Base-by-base conservation (phyloP, 2,797 vertebrate species). In the Heliangelus exortis region DNA sequence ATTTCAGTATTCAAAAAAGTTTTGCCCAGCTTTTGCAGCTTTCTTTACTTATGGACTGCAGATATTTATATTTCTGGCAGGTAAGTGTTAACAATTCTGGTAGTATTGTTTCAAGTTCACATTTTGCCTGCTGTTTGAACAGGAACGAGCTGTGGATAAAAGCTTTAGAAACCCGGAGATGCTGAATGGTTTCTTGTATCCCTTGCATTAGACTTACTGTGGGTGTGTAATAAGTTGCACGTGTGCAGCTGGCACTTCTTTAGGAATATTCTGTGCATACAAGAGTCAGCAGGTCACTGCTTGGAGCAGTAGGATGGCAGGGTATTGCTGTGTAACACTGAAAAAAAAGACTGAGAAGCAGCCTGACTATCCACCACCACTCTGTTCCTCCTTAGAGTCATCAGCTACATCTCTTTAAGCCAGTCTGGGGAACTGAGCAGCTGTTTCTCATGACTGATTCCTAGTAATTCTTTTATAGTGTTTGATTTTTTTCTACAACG, bases 381-480 rank as follows among this genome's bases (percentile, higher is more conserved):
- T 69, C 25, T 82, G 28, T 62, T 95, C 74, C 45, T 95, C 62
- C 62, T 92, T 95, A 94, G 91, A 93, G 90, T 87, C 84, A 41
- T 93, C 59, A 89, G 45, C 58, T 77, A 1, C 34, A 17, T 89
- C 63, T 55, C 36, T 90, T 82, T 94, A 83, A 92, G 72, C 62
- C 25, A 9, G 81, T 69, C 67, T 78, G 25, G 68, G 65, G 71
- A 81, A 47, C 36, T 58, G 43, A 54, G 71, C 95, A 96, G 87
- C 58, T 89, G 72, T 94, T 96, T 92, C 80, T 88, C 47, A 48
- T 94, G 95, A 87, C 48, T 62, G 92, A 87, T 87, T 87, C 94
- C 57, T 90, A 62, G 73, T 94, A 80, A 41, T 91, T 84, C 28
- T 92, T 90, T 91, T 90, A 93, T 90, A 89, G 72, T 89, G 58